Base-by-base conservation (phyloP, 2,888 invertebrate species). In the Eretmocerus hayati region DNA sequence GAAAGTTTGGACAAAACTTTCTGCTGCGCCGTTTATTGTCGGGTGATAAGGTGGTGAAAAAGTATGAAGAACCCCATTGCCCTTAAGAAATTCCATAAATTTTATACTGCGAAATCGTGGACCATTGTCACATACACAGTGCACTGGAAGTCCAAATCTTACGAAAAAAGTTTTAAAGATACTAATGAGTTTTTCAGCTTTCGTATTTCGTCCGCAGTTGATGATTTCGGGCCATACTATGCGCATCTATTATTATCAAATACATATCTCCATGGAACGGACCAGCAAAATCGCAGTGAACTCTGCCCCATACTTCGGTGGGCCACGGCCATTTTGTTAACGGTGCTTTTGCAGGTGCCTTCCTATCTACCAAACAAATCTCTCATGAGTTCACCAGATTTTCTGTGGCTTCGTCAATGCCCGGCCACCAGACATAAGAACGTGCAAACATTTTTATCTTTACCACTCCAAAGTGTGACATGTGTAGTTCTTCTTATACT, bases 201-300 rank as follows among this genome's bases (percentile, higher is more conserved):
- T 43, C 18, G 50, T 56, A 33, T 52, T 54, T 16, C 47, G 51
- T 33, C 42, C 38, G 26, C 52, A 55, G 35, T 53, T 42, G 3
- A 54, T 47, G 1, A 62, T 52, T 48, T 62, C 60, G 1, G 51
- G 43, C 59, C 57, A 62, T 22, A 0, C 54, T 54, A 19, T 54
- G 42, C 1, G 62, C 52, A 48, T 62, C 59, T 1, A 61, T 50
- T 5, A 62, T 22, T 6, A 62, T 35, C 16, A 62, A 32, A 39
- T 58, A 60, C 46, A 42, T 56, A 38, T 38, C 38, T 8, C 37
- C 57, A 46, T 30, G 54, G 18, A 48, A 53, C 42, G 58, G 58
- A 13, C 55, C 57, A 18, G 55, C 45, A 36, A 48, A 60, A 45
- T 59, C 58, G 16, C 51, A 48, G 42, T 59, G 59, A 11, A 58